Percentiles rank a stretch among this genome's conserved stretches.
Evolutionary conservation across 1,140 invertebrate species (phyloP).

Genomic region (Mizuhopecten yessoensis): DNA sequence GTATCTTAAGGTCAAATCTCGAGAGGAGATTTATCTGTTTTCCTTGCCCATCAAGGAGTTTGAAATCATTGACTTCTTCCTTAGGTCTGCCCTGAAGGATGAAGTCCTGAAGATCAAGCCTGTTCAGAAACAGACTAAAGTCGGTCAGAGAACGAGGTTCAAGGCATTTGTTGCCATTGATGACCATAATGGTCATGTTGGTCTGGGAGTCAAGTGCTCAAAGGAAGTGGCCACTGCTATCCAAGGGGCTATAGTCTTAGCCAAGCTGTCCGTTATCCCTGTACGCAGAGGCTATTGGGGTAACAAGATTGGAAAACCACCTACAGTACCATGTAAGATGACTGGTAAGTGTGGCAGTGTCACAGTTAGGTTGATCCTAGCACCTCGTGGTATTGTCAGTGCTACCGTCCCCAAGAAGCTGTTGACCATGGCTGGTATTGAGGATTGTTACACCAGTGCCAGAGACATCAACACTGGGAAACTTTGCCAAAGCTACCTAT

Average conservation of each 20-base stretch:
- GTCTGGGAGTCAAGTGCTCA: slow-evolving; percentile 99
- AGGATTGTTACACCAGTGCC: slow-evolving; percentile 99
- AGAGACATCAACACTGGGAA: slow-evolving; percentile 99
- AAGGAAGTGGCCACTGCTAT: slow-evolving; percentile 99
- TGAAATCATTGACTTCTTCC: slow-evolving; percentile 99
- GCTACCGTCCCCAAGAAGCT: slow-evolving; percentile 99
- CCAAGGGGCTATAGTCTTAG: slow-evolving; percentile 98
- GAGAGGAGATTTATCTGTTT: slow-evolving; percentile 99
- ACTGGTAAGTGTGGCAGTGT: slow-evolving; percentile 99
- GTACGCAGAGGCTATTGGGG: slow-evolving; percentile 99
- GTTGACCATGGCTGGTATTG: slow-evolving; percentile 99
- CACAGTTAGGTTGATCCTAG: slow-evolving; percentile 97
- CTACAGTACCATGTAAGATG: slow-evolving; percentile 99
- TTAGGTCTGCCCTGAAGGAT: slow-evolving; percentile 95
- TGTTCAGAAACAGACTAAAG: slow-evolving; percentile 99
- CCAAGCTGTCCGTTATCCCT: slow-evolving; percentile 99
- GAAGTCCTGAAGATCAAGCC: slow-evolving; percentile 99
- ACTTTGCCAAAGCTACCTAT: slow-evolving; percentile 99
- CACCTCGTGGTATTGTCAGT: slow-evolving; percentile 99
- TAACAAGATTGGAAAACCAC: slow-evolving; percentile 99
- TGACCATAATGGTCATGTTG: slow-evolving; percentile 99
- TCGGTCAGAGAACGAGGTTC: slow-evolving; percentile 99
- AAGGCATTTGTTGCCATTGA: slow-evolving; percentile 98
- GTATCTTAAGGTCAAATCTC: slow-evolving; percentile 96
- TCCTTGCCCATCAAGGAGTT: slow-evolving; percentile 99